A percentile compares a stretch with the other conserved stretches of the same genome.
phyloP scores from a whole-genome alignment of 2,113 vertebrate species.

The Gallinago jamesoni region DNA sequence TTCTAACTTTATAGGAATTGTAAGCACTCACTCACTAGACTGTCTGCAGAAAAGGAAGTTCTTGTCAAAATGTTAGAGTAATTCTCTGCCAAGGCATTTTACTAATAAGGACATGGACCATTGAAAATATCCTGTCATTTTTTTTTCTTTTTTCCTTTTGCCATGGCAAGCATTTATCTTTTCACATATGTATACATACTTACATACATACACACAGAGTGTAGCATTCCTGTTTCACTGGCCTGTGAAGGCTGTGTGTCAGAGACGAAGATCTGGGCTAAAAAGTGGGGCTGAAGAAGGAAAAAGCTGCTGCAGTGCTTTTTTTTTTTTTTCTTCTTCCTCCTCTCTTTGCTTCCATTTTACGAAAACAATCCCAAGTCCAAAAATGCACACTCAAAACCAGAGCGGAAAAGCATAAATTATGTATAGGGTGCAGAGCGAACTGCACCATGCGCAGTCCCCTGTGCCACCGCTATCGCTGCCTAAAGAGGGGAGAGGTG shows the following conservation, averaged over 20 bases:
- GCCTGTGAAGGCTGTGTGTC: not conserved
- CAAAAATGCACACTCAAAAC: not conserved
- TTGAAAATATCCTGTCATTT: not conserved
- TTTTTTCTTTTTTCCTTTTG: not conserved
- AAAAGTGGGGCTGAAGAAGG: not conserved
- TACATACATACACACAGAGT: no score
- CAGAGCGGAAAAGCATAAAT: slow-evolving; percentile 26
- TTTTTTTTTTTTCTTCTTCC: not conserved
- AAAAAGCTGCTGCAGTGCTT: not conserved
- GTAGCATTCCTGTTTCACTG: not conserved
- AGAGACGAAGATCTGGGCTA: not conserved
- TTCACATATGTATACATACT: not conserved
- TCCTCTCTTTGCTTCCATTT: not conserved
- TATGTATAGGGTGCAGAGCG: slow-evolving; percentile 5
- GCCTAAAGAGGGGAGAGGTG: not conserved
- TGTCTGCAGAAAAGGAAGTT: not conserved
- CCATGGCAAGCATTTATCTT: not conserved
- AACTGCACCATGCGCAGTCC: not conserved
- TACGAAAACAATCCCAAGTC: not conserved
- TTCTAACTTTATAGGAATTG: not conserved
- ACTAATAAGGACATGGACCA: not conserved
- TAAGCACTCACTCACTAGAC: not conserved
- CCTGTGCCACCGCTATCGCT: not conserved
- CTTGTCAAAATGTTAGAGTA: not conserved
- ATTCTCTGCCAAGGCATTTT: not conserved